Percentiles rank a stretch among this genome's conserved stretches.
Conservation (phyloP, 1,140 invertebrate species). For the Drosophila albomicans region DNA sequence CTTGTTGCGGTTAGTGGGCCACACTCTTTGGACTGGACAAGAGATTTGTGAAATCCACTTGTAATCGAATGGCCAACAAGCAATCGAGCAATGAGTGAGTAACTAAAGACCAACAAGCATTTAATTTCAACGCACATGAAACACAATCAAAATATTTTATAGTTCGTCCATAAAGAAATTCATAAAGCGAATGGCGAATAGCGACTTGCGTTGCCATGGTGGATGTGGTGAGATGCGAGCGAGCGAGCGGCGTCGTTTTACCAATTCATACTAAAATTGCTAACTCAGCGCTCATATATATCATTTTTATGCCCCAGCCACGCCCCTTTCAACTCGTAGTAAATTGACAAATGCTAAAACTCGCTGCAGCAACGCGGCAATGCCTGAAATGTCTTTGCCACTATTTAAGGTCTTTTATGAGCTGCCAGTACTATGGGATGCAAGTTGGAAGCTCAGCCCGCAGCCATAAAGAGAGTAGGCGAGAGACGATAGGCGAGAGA, state of each 20-base stretch:
- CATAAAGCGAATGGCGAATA: slow-evolving; percentile 62
- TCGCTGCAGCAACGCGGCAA: slow-evolving; percentile 46
- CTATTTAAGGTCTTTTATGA: slow-evolving; percentile 78
- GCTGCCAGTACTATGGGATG: slow-evolving; percentile 32
- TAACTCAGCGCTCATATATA: slow-evolving; percentile 81
- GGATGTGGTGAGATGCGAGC: slow-evolving; percentile 21
- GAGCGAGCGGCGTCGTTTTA: slow-evolving; percentile 37
- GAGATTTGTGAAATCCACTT: slow-evolving; percentile 44
- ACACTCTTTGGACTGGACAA: slow-evolving; percentile 48
- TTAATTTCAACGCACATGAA: slow-evolving; percentile 59
- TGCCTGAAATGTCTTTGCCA: slow-evolving; percentile 82
- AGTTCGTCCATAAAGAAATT: slow-evolving; percentile 70
- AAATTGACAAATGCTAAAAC: slow-evolving; percentile 80
- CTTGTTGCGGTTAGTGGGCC: slow-evolving; percentile 53
- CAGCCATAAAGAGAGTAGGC: slow-evolving; percentile 15
- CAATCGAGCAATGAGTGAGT: slow-evolving; percentile 2
- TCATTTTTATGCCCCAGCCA: slow-evolving; percentile 81
- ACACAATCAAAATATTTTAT: slow-evolving; percentile 81
- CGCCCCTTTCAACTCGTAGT: slow-evolving; percentile 81
- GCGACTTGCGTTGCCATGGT: slow-evolving; percentile 24
- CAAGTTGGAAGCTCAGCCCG: slow-evolving; percentile 33
- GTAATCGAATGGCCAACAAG: slow-evolving; percentile 46
- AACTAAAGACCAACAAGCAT: slow-evolving; percentile 58
- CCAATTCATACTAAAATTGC: slow-evolving; percentile 81
- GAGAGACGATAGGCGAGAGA: background rate